Evolutionary conservation across 35 echinoderm and acorn worm genomes (phyloP).

Genomic region (Holothuria glaberrima): DNA sequence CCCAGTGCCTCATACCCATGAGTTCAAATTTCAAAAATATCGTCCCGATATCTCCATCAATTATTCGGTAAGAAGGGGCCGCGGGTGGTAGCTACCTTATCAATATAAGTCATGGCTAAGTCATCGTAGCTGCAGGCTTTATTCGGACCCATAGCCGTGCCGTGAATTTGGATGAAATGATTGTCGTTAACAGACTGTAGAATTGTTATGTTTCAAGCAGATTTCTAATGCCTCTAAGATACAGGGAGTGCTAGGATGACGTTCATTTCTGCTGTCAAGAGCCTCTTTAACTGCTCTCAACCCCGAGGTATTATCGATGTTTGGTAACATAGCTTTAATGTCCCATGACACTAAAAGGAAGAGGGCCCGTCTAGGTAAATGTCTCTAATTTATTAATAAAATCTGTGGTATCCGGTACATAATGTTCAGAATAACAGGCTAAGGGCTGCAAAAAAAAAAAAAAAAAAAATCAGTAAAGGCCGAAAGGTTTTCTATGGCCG

Average conservation of each 20-base stretch:
- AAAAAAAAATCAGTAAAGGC: neutral
- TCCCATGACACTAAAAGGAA: slow-evolving; percentile 18
- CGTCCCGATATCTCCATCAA: too few species aligned
- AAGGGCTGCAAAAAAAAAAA: too few species aligned
- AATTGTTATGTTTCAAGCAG: neutral
- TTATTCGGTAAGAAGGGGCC: neutral
- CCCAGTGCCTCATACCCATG: neutral
- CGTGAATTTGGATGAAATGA: too few species aligned
- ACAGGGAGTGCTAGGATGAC: too few species aligned
- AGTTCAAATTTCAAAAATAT: neutral
- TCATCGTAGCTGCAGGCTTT: neutral
- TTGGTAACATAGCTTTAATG: too few species aligned
- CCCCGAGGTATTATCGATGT: too few species aligned
- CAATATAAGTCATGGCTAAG: too few species aligned
- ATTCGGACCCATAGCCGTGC: too few species aligned
- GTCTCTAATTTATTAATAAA: too few species aligned
- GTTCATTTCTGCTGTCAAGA: too few species aligned
- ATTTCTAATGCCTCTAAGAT: neutral
- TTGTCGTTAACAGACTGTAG: neutral
- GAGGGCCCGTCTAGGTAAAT: neutral
- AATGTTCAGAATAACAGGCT: slow-evolving; percentile 5
- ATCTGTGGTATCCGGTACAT: too few species aligned
- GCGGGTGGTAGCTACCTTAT: neutral
- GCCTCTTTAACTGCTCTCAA: too few species aligned
- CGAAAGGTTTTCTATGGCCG: slow-evolving; percentile 7